Base-by-base conservation (phyloP, 2,797 vertebrate species). In the Neosilurus hyrtlii region DNA sequence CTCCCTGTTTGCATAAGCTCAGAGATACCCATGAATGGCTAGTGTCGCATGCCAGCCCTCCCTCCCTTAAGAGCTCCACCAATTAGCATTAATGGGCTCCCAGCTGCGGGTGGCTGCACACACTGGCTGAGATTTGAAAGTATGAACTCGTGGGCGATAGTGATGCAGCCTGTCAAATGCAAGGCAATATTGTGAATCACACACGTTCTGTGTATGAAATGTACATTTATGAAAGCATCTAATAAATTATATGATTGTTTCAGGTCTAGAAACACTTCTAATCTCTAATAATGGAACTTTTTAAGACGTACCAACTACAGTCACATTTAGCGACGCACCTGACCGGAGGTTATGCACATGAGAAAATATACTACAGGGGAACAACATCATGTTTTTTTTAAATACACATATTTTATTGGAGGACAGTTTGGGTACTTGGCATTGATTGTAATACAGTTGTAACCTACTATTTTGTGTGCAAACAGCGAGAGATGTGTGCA, bases 401-500 rank as follows among this genome's bases (percentile, higher is more conserved):
- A 93, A 94, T 92, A 92, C 89, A 92, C 84, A 78, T 86, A 90
- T 89, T 94, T 95, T 94, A 93, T 94, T 94, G 89, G 89, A 85
- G 93, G 92, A 93, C 89, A 90, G 83, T 91, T 85, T 89, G 89
- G 89, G 90, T 90, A 90, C 85, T 90, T 90, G 90, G 91, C 86
- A 91, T 90, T 88, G 85, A 89, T 89, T 86, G 86, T 88, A 92
- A 88, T 87, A 90, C 90, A 92, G 66, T 66, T 82, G 86, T 82
- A 86, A 83, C 88, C 73, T 89, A 83, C 83, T 87, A 88, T 89
- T 78, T 86, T 83, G 73, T 65, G 80, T 86, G 88, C 86, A 88
- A 89, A 91, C 54, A 84, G 86, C 79, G 84, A 84, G 61, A 90
- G 76, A 85, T 88, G 87, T 86, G 87, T 86, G 89, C 88, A 87